Percentiles rank a stretch among this genome's conserved stretches.
phyloP scores from a whole-genome alignment of 2,797 vertebrate species.

The Accipiter minullus region DNA sequence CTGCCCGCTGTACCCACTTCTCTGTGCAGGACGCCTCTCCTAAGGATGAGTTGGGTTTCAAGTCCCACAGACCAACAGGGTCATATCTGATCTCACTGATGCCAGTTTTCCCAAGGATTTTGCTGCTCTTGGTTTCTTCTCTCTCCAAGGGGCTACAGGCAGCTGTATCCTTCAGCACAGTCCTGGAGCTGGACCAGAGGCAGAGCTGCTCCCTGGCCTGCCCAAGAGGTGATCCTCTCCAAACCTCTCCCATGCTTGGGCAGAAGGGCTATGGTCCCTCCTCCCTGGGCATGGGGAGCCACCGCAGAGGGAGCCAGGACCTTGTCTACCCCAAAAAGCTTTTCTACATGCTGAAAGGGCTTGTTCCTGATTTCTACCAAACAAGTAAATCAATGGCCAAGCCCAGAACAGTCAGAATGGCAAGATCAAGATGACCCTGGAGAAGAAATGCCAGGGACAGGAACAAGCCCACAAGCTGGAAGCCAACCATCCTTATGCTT shows the following conservation, averaged over 20 bases:
- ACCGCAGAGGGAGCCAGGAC: neutral
- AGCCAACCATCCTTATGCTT: neutral
- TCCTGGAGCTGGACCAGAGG: neutral
- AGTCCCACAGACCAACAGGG: neutral
- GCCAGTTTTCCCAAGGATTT: neutral
- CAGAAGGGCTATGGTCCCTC: neutral
- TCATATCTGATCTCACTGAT: neutral
- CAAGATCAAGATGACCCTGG: neutral
- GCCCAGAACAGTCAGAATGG: neutral
- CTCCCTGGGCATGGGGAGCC: neutral
- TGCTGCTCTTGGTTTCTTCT: neutral
- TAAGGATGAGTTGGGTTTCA: neutral
- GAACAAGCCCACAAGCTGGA: neutral
- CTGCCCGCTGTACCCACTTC: rapidly evolving
- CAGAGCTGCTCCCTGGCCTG: neutral
- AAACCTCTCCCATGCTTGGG: neutral
- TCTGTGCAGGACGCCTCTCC: neutral
- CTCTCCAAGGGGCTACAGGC: neutral
- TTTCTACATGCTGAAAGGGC: neutral
- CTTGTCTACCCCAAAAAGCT: neutral
- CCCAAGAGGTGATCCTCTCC: neutral
- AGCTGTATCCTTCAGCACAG: neutral
- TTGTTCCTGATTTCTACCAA: neutral
- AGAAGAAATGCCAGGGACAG: neutral
- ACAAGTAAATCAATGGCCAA: neutral